Conservation (phyloP, 2,888 invertebrate genomes). For the Helleia helle region DNA sequence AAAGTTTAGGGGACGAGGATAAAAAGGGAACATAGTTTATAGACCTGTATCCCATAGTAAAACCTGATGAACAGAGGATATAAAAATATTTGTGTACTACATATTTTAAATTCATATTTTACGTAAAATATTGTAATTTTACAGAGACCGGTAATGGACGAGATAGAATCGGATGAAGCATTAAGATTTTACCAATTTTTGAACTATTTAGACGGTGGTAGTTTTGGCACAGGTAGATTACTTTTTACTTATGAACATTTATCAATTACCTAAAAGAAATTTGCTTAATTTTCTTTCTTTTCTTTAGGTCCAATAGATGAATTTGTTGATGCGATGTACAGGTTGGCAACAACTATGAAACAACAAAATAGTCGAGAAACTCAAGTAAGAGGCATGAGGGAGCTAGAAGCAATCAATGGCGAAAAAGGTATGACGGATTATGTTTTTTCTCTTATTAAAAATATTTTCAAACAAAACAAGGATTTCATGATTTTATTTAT, state of each 20-base stretch:
- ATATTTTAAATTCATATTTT: too few species aligned
- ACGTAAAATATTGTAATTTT: background rate
- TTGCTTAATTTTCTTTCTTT: background rate
- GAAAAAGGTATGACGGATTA: constrained; percentile 42
- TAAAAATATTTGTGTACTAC: too few species aligned
- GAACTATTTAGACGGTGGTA: constrained; percentile 63
- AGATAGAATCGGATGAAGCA: constrained; percentile 66
- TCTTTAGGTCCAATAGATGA: constrained; percentile 56
- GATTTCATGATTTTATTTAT: background rate
- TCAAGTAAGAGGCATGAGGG: constrained; percentile 60
- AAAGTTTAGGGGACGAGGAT: too few species aligned
- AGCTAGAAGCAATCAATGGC: constrained; percentile 62
- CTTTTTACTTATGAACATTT: background rate
- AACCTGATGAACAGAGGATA: too few species aligned
- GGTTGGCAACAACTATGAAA: constrained; percentile 56
- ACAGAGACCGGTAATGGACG: constrained; percentile 67
- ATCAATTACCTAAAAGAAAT: background rate
- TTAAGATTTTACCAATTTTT: constrained; percentile 62
- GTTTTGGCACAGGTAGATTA: constrained; percentile 57
- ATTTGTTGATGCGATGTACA: constrained; percentile 59
- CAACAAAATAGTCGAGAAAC: constrained; percentile 61
- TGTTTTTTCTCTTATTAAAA: background rate
- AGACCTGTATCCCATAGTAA: too few species aligned
- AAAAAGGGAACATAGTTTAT: too few species aligned
- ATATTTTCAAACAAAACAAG: too few species aligned